phyloP scores from a whole-genome alignment of 1,140 invertebrate genomes.

The Zaprionus tsacasi region DNA sequence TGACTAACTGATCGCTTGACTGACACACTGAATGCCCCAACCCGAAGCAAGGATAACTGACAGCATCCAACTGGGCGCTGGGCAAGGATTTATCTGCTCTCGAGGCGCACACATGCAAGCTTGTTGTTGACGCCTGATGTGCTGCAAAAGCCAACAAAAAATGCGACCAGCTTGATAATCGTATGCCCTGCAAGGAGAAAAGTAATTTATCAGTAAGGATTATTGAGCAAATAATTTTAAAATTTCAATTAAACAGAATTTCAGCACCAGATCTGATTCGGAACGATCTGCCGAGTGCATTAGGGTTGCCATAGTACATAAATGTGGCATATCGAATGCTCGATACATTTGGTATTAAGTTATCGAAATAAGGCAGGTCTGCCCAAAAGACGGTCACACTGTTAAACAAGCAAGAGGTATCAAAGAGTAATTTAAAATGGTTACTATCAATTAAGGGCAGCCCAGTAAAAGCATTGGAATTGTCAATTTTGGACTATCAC shows the following conservation, averaged over 20 bases:
- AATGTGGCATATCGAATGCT: no score
- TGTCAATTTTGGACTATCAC: constrained; percentile 1
- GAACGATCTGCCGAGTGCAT: no score
- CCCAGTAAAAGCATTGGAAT: background rate
- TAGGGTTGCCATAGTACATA: no score
- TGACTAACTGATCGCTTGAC: constrained; percentile 28
- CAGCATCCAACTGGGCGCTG: constrained; percentile 36
- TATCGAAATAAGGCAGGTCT: no score
- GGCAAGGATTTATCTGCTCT: constrained; percentile 60
- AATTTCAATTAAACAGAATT: background rate
- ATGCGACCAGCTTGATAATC: background rate
- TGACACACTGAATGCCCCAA: constrained; percentile 42
- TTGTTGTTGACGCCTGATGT: constrained; percentile 58
- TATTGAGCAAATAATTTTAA: background rate
- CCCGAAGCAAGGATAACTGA: constrained; percentile 55
- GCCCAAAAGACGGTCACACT: no score
- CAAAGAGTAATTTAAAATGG: no score
- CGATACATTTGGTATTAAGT: no score
- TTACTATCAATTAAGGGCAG: no score
- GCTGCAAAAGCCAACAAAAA: no score
- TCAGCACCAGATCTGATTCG: background rate
- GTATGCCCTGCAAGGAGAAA: background rate
- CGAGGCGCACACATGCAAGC: constrained; percentile 34
- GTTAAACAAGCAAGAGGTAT: no score
- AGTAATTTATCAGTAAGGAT: background rate